Evolutionary conservation across 2,797 vertebrate genomes (phyloP).

Genomic region (Syndactyla subalaris): DNA sequence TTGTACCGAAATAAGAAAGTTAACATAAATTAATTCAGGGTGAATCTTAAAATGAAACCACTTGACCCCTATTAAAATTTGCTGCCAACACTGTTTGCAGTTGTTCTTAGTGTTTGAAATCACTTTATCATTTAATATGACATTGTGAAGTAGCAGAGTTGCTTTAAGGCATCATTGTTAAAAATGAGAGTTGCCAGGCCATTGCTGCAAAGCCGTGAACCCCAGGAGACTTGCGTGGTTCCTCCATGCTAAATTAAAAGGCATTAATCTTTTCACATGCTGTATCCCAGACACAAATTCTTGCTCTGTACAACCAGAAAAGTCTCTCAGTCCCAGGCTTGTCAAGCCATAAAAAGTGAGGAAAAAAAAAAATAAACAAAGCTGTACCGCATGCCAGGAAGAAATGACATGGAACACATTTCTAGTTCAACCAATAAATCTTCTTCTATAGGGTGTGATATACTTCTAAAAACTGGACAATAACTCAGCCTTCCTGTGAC

Average conservation of each 20-base stretch:
- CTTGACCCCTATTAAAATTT: conserved; percentile 32
- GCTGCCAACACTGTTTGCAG: not conserved
- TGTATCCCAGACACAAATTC: not conserved
- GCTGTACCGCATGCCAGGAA: not conserved
- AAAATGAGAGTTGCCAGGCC: not conserved
- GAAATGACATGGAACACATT: not conserved
- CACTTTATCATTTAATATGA: not conserved
- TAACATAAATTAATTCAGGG: conserved; percentile 3
- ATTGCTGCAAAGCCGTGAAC: not conserved
- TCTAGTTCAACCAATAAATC: not conserved
- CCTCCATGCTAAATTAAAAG: not conserved
- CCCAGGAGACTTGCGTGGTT: not conserved
- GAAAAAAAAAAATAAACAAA: not conserved
- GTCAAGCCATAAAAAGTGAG: not conserved
- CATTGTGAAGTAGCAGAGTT: not conserved
- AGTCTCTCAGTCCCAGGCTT: not conserved
- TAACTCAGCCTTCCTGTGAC: not conserved
- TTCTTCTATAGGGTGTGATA: not conserved
- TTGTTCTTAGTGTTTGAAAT: not conserved
- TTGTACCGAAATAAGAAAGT: not conserved
- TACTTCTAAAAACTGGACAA: not conserved
- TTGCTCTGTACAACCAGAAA: not conserved
- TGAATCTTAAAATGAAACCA: not conserved
- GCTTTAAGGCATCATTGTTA: not conserved
- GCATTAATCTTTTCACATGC: not conserved